Evolutionary conservation across 2,797 vertebrate genomes (phyloP), one percentile per base, ranked within the genome.

Genomic region (Gobio occitaniae): DNA sequence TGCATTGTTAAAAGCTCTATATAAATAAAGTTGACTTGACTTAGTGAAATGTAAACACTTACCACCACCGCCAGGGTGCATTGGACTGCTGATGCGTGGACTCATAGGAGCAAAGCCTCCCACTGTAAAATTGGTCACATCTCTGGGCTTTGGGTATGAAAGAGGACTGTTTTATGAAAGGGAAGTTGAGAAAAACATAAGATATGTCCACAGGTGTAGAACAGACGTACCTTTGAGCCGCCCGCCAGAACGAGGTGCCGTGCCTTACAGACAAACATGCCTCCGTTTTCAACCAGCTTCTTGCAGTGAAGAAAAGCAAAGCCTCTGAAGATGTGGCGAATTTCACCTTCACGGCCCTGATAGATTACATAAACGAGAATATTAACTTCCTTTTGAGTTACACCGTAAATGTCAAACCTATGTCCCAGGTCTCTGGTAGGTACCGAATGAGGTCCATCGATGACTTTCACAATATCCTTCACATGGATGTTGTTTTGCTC

Each of bases 401-500:
- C 1, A 29, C 10, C 13, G 21, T 52, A 17, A 70, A 54, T 29
- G 16, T 32, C 17, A 74, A 21, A 21, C 8, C 38, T 63, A 47
- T 47, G 16, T 11, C 25, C 16, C 9, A 11, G 0, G 10, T 65
- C 16, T 32, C 32, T 10, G 9, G 32, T 75, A 32, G 95, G 95
- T 84, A 98, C 97, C 3, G 97, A 98, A 89, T 99, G 97, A 0
- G 97, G 97, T 21, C 98, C 98, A 0, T 99, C 98, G 2, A 99
- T 99, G 91, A 99, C 98, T 88, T 99, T 99, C 25, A 99, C 97
- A 0, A 99, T 98, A 92, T 99, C 98, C 86, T 98, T 98, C 36
- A 97, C 97, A 0, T 99, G 98, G 89, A 99, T 99, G 92, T 97
- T 98, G 93, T 99, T 99, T 93, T 99, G 97, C 90, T 99, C 98